phyloP scores from a whole-genome alignment of 1,140 invertebrate species.

The Drosophila nigrodunni region DNA sequence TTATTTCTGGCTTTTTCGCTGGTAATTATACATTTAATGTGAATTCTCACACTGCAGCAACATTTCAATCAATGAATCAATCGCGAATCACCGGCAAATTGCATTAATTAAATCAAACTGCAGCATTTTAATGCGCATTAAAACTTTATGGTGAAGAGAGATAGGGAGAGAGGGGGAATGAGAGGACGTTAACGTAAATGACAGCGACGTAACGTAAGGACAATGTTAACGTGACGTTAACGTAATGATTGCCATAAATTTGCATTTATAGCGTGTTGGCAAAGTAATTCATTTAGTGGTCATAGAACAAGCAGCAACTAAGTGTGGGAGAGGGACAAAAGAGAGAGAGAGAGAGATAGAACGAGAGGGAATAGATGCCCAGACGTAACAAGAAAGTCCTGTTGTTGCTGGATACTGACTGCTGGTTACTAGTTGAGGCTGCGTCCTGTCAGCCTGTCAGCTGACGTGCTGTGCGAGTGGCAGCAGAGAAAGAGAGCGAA shows the following conservation, averaged over 20 bases:
- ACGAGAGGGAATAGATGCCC: neutral
- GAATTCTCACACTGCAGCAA: neutral
- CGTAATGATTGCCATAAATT: slow-evolving; percentile 74
- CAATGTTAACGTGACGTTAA: slow-evolving; percentile 47
- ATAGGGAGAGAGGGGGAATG: neutral
- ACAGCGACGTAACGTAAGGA: slow-evolving; percentile 18
- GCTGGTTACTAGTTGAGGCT: neutral
- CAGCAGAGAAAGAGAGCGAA: no score
- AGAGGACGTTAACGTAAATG: slow-evolving; percentile 1
- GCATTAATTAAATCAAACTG: slow-evolving; percentile 70
- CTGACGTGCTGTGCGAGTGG: neutral
- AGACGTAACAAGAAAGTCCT: neutral
- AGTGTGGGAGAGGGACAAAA: neutral
- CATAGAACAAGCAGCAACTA: neutral
- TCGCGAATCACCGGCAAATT: slow-evolving; percentile 42
- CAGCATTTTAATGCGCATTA: slow-evolving; percentile 51
- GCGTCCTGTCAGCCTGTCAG: slow-evolving; percentile 44
- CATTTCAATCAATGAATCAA: slow-evolving; percentile 6
- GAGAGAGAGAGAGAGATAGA: neutral
- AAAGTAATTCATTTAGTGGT: slow-evolving; percentile 59
- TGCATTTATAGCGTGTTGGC: slow-evolving; percentile 69
- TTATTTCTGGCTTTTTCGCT: neutral
- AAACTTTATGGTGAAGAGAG: slow-evolving; percentile 44
- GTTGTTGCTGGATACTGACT: slow-evolving; percentile 11
- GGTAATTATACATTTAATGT: neutral